Evolutionary conservation across 2,888 invertebrate species (phyloP), one percentile per base, ranked within the genome.

Genomic region (Serrognathus titanus): DNA sequence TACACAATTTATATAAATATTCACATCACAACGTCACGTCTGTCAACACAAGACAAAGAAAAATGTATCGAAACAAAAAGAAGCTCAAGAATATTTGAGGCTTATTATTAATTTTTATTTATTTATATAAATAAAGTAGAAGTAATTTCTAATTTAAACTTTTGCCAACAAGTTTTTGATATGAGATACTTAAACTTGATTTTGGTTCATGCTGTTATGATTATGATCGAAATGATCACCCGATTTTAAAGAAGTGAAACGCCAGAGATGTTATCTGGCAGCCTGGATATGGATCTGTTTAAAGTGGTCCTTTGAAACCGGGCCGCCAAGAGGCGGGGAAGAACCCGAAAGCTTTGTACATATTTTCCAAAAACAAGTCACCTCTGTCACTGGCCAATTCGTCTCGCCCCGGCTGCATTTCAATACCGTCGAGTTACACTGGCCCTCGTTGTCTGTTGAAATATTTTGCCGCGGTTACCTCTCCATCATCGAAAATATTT

Each of bases 281-380:
- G 16, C 10, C 3, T 16, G 13, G 43, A 43, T 20, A 43, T 20
- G 43, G 20, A 43, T 43, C 43, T 16, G 10, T 16, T 16, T 11
- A 43, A 16, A 43, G 43, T 20, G 43, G 13, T 16, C 12, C 43
- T 43, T 43, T 43, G 43, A 11, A 10, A 20, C 12, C 9, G 9
- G 12, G 20, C 43, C 43, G 43, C 43, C 43, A 9, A n/a, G 43
- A 16, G 43, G 13, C 43, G 43, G 43, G 43, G 43, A 11, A 43
- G 16, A 20, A 16, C 12, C 43, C n/a, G 43, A 20, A 6, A 40
- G 40, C 12, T 12, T 12, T 12, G 40, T 9, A 20, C 16, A 43
- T 43, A 20, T 43, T 43, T 43, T 43, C 43, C 43, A 43, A 43
- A 43, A 43, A 43, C 43, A 43, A 43, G 43, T 43, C 43, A 43